Evolutionary conservation across 2,797 vertebrate species (phyloP), one percentile per base, ranked within the genome.

Genomic region (Rhabdomys pumilio): DNA sequence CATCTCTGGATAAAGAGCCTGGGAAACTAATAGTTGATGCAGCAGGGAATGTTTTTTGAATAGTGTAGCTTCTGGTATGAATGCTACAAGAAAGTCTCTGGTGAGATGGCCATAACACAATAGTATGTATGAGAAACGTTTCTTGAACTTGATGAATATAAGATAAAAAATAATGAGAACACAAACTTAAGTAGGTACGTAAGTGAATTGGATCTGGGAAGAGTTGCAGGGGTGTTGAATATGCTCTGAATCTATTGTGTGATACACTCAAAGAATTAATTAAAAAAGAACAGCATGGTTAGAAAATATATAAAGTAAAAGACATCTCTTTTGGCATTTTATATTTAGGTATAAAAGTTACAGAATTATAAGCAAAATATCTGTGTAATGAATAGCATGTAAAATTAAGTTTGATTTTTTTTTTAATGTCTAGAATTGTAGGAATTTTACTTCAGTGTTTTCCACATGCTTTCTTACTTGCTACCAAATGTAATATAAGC

Each of bases 401-500:
- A 63, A 65, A 87, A 38, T 87, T 63, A 55, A 29, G 63, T 17
- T 29, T 87, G 4, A 47, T 34, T 75, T 1, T 77, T 77, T 0
- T 73, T 80, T 90, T 80, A 59, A 47, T 24, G 38, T 14, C 1
- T 83, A 67, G 85, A 84, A 8, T 47, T 9, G 3, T 17, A 69
- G 65, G 2, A 0, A 75, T 92, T 90, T 91, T 83, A 19, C 17
- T 12, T 50, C 10, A 63, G 8, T 90, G n/a, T 84, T 92, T 90
- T 57, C 0, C 9, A 29, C 44, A 17, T 65, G 22, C 11, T 41
- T 80, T 93, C 19, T 91, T 94, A 67, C 29, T 82, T 91, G n/a
- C 24, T 93, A 47, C 5, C 57, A 96, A 94, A 77, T 94, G 34
- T 9, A 94, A 44, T 22, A 91, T 61, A 92, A 92, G 73, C 41